phyloP scores from a whole-genome alignment of 2,888 invertebrate species.

The Linyphia triangularis region DNA sequence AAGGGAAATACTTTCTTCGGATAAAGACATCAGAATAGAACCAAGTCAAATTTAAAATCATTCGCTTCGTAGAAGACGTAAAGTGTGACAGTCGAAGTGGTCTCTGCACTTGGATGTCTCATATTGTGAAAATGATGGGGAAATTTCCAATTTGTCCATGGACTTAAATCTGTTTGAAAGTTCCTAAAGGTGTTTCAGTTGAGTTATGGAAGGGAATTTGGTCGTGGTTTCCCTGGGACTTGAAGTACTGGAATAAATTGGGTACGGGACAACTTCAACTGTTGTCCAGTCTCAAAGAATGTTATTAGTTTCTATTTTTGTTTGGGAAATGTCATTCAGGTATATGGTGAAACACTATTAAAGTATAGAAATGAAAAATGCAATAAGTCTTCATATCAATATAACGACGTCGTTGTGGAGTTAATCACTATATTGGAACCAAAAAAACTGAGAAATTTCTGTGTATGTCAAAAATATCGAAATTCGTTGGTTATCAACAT shows the following conservation, averaged over 20 bases:
- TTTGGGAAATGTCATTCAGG: no score
- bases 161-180: neutral
- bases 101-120: neutral
- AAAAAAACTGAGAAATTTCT: no score
- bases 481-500: no score
- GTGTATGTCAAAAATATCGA: no score
- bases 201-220: neutral
- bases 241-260: neutral
- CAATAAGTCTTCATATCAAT: no score
- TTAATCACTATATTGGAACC: no score
- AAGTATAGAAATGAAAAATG: no score
- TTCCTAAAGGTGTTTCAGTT: neutral
- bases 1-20: constrained; percentile 14
- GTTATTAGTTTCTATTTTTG: neutral
- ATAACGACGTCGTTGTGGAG: no score
- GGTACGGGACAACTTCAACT: neutral
- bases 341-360: no score
- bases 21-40: neutral
- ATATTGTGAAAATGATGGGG: neutral
- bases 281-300: neutral
- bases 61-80: neutral
- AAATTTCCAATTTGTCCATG: neutral
- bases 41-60: neutral
- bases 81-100: neutral
- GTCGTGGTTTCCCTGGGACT: neutral